Base-by-base conservation (phyloP, 2,797 vertebrate species). In the Mus spretus region DNA sequence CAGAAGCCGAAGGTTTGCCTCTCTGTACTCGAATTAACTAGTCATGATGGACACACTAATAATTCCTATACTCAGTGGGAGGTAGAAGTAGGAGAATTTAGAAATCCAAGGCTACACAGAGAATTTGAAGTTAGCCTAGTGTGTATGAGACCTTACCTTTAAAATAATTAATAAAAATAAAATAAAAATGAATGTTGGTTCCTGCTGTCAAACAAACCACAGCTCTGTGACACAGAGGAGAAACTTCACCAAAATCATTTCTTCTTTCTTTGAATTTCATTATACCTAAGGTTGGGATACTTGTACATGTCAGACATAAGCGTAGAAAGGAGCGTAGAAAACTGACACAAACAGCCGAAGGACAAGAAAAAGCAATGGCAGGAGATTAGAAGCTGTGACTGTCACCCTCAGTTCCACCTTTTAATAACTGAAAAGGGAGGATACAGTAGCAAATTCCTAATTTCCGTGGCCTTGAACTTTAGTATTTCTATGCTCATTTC, bases 401-500 rank as follows among this genome's bases (percentile, higher is more conserved):
- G 7, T 63, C 89, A 53, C 37, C 75, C 34, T 93, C 31, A 80
- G 31, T 90, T 85, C 57, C 4, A 81, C 61, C 31, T 72, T 90
- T 88, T 65, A 78, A 84, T 84, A 61, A 77, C 55, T 61, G 85
- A 61, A 94, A 83, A 24, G 34, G 28, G 4, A 61, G 37, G 5
- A 13, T 88, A 82, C 77, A 81, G 74, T 40, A 96, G 28, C 65
- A 53, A 93, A 81, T 40, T 95, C 44, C 78, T 95, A 53, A 65
- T 57, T 87, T 84, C n/a, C 28, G 79, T 90, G 89, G 67, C 44
- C 83, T 94, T 96, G 53, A 93, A 70, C n/a, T 86, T 40, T 93
- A 87, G 13, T 82, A 34, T 86, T 93, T 93, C 88, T 83, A 24
- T 91, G 55, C 91, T 96, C 17, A 90, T 47, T 72, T 90, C 82